Evolutionary conservation across 2,888 invertebrate species (phyloP), one percentile per base, ranked within the genome.

Genomic region (Mesoligia furuncula): DNA sequence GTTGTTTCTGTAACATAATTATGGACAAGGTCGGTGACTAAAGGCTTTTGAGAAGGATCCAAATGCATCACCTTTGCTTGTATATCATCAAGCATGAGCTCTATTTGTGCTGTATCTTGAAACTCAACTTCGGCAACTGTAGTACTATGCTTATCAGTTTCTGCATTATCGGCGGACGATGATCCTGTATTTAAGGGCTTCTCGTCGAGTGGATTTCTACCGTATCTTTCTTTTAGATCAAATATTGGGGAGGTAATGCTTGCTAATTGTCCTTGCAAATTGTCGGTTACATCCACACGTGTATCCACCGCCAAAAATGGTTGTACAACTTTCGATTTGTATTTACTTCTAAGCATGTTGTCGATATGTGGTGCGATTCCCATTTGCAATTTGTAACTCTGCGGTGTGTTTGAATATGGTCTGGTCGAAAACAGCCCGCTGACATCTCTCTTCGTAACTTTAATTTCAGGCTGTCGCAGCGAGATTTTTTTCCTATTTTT

Each of bases 51-150:
- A 74, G 90, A 89, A 15, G 88, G 73, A 20, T 93, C 85, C 81
- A 89, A 91, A 77, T 92, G 80, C 42, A 92, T 82, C 4, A 93
- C 92, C 84, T 90, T 93, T 27, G 87, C 78, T 89, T 95, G 95
- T 24, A 94, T 92, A 77, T 92, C 89, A 76, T 93, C 91, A 0
- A 95, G 88, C 64, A 95, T 75, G 31, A 80, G 84, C 88, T 95
- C 95, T 68, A 95, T 90, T 79, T 92, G 90, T 5, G 90, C 92
- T 15, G 93, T 93, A 1, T 89, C 91, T 31, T 73, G n/a, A 17
- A 76, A 84, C 13, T 85, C 69, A 17, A n/a, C 15, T n/a, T 77
- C 80, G 11, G 65, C 54, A 31, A 42, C 1, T 11, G n/a, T 1
- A 7, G 6, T 0, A 36, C 1, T 8, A 42, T 7, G 54, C 7